Evolutionary conservation across 2,888 invertebrate species (phyloP).

Genomic region (Celastrina argiolus): DNA sequence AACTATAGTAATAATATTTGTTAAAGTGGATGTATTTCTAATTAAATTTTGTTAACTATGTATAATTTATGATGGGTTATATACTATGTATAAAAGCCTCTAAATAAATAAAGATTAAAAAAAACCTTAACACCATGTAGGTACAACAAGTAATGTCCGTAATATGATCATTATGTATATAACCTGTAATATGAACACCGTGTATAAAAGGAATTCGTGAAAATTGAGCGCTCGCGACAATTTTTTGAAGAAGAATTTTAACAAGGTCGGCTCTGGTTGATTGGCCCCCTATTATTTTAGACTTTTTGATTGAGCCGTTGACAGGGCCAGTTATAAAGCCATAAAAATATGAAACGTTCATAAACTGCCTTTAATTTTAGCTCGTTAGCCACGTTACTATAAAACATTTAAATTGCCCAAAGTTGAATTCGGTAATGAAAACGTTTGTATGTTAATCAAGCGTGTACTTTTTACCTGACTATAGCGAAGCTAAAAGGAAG

Average conservation of each 20-base stretch:
- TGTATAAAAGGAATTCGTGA: conserved; percentile 36
- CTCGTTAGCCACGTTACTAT: conserved; percentile 5
- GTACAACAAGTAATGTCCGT: background rate
- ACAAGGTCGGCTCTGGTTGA: conserved; percentile 46
- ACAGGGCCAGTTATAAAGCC: conserved; percentile 29
- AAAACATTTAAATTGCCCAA: conserved; percentile 3
- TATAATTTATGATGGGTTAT: too few relatives aligned
- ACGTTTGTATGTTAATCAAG: too few relatives aligned
- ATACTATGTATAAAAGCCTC: too few relatives aligned
- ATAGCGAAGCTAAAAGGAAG: too few relatives aligned
- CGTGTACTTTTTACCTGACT: too few relatives aligned
- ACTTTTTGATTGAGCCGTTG: conserved; percentile 43
- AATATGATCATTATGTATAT: background rate
- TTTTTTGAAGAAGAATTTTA: conserved; percentile 41
- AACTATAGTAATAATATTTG: too few relatives aligned
- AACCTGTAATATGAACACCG: background rate
- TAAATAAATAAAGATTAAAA: too few relatives aligned
- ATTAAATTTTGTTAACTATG: too few relatives aligned
- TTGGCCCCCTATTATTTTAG: conserved; percentile 47
- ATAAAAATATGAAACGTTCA: conserved; percentile 28
- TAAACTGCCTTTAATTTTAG: background rate
- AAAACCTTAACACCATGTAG: background rate
- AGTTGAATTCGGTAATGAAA: background rate
- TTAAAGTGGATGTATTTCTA: too few relatives aligned
- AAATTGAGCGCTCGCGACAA: conserved; percentile 39